Evolutionary conservation across 2,888 invertebrate genomes (phyloP), one percentile per base, ranked within the genome.

Genomic region (Calliopum simillimum): DNA sequence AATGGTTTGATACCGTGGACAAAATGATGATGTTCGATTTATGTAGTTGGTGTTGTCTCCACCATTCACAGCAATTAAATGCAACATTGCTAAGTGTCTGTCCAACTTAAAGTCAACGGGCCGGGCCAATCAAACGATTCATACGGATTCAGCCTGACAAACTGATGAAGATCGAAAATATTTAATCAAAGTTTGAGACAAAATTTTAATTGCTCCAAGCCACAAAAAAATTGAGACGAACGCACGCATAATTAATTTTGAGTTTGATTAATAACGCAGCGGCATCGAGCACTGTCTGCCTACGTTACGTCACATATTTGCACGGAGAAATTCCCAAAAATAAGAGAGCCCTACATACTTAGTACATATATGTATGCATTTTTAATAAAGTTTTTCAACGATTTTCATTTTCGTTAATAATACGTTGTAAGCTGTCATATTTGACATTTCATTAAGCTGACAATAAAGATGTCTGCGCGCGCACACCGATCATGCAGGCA

Each of bases 191-290:
- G 71, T 51, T 62, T 66, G 70, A 61, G 68, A 71, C 74, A 73
- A 75, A 76, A 75, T 76, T 79, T 80, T 78, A 76, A 79, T 79
- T 80, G 75, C 75, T 62, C 21, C 25, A 21, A 46, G n/a, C 23
- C 41, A 23, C 44, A 47, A 46, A n/a, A 1, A 21, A 11, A 21
- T 12, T n/a, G n/a, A 41, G 46, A 62, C 41, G 64, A 69, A 58
- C 70, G 69, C 63, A 68, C 73, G 76, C 78, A 77, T 79, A 79
- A 79, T 78, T 78, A 79, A 79, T 78, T 78, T 77, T 61, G 67
- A 74, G 74, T 77, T 79, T 79, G 79, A 80, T 79, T 79, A 80
- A 79, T 79, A 78, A 76, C 71, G 70, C 62, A 71, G 11, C 51
- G 14, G 51, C 19, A 3, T 62, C 4, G 6, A 49, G 11, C 3